These are phyloP conservation scores for Zoroaster sp. DNA, from an alignment of 53 echinoderm and acorn worm species.

Conservation along the genomic window DNA sequence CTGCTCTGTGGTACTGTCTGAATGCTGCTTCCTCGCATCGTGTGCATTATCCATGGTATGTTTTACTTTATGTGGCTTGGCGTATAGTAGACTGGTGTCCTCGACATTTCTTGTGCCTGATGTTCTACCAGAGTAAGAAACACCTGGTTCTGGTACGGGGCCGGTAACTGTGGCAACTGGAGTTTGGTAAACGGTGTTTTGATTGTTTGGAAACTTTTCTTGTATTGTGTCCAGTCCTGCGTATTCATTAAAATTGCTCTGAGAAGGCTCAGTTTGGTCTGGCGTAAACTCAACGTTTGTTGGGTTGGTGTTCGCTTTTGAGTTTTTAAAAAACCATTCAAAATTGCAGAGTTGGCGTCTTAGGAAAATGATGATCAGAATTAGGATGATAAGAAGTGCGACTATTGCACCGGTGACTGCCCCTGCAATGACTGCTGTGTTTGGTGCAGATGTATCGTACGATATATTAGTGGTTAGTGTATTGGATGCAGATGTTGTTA, in stretches of 20 bases:
- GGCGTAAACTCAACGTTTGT: not conserved
- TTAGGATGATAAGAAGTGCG: not conserved
- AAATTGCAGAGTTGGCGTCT: not conserved
- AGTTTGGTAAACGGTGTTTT: not conserved
- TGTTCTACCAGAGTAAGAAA: not conserved
- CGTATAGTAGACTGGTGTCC: not conserved
- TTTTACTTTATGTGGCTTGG: not conserved
- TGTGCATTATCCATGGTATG: not conserved
- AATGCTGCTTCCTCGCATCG: not conserved
- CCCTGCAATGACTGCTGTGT: not conserved
- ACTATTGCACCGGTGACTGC: not conserved
- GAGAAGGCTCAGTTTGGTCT: not conserved
- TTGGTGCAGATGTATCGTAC: not conserved
- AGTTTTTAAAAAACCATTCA: not conserved
- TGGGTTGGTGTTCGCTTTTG: not conserved
- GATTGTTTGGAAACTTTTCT: too few relatives aligned
- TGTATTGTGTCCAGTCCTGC: not conserved
- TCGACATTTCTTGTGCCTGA: not conserved
- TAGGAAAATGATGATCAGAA: not conserved
- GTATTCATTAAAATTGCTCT: not conserved
- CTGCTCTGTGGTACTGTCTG: not conserved
- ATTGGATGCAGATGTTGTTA: not conserved
- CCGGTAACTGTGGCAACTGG: not conserved
- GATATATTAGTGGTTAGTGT: not conserved
- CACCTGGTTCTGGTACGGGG: not conserved